phyloP scores from a whole-genome alignment of 2,113 vertebrate genomes.

The Pycnonotus jocosus region DNA sequence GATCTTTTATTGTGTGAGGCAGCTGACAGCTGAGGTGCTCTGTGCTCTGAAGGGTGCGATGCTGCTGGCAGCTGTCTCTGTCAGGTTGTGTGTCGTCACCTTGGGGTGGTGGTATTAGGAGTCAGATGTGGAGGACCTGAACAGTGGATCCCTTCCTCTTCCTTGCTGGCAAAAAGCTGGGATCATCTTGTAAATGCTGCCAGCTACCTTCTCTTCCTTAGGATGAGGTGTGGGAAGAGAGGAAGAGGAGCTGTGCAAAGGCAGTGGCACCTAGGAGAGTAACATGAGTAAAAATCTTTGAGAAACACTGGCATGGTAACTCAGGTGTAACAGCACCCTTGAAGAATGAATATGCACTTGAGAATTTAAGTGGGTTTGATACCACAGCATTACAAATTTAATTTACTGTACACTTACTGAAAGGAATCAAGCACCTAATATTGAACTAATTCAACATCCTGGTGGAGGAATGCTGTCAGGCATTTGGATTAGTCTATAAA shows the following conservation, averaged over 20 bases:
- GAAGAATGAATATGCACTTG: not conserved
- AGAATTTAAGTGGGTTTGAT: not conserved
- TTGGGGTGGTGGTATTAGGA: not conserved
- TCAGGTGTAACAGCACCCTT: not conserved
- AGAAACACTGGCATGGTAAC: not conserved
- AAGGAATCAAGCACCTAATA: not conserved
- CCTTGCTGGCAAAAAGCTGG: not conserved
- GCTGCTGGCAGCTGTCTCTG: not conserved
- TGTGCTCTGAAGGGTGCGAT: rapidly evolving
- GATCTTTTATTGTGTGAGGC: not conserved
- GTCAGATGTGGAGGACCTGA: not conserved
- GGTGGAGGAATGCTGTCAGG: not conserved
- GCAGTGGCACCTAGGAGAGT: not conserved
- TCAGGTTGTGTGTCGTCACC: not conserved
- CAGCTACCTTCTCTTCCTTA: not conserved
- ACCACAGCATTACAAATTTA: not conserved
- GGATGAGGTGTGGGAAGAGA: not conserved
- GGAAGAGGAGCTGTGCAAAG: not conserved
- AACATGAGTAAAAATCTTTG: not conserved
- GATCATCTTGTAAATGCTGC: not conserved
- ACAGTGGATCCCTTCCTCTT: not conserved
- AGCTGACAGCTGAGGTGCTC: not conserved
- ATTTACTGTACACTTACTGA: not conserved
- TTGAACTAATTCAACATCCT: not conserved
- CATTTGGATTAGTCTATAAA: not conserved